Evolutionary conservation across 1,140 invertebrate species (phyloP), one percentile per base, ranked within the genome.

Genomic region (Aporrectodea caliginosa): DNA sequence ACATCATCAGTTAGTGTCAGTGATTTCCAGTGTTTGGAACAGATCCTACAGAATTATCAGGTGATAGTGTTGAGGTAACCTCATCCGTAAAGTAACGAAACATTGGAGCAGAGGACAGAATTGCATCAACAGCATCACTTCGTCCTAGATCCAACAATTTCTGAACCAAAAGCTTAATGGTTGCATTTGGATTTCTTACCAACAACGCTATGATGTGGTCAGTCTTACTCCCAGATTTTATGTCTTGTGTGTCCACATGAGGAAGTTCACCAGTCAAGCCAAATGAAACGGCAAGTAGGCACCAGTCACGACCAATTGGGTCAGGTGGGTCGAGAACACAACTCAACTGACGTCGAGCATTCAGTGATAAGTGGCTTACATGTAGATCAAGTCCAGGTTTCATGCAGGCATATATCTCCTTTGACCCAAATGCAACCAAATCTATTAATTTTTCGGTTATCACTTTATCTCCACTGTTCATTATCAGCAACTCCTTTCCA

Each of bases 241-340:
- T 71, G 31, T 79, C 33, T 2, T 69, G 35, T 30, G 74, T 79
- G 80, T 92, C 91, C 16, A 91, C 79, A 30, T 87, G 84, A 16
- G 91, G 91, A 22, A 92, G 81, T 73, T 88, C 86, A 72, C 91
- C 90, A 32, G 89, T 85, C 75, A 93, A 87, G 31, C 93, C 93
- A 34, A 95, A 86, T 79, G 92, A 90, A 0, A 95, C 91, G 1
- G 93, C 93, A 34, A 95, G 86, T 77, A 95, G 89, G 85, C 93
- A 94, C 94, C 94, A 95, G 85, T 95, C 94, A 81, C 92, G 89
- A 16, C 94, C 94, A 84, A 94, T 91, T 1, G 91, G 90, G 85
- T 95, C 93, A 6, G 92, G 91, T 0, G 93, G 93, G 88, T 95
- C 94, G 16, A 95, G 87, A 76, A 93, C 86, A 31, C 90, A 87